Percentiles rank a stretch among this genome's conserved stretches.
phyloP scores from a whole-genome alignment of 2,888 invertebrate genomes.

The Pachydiplax longipennis region DNA sequence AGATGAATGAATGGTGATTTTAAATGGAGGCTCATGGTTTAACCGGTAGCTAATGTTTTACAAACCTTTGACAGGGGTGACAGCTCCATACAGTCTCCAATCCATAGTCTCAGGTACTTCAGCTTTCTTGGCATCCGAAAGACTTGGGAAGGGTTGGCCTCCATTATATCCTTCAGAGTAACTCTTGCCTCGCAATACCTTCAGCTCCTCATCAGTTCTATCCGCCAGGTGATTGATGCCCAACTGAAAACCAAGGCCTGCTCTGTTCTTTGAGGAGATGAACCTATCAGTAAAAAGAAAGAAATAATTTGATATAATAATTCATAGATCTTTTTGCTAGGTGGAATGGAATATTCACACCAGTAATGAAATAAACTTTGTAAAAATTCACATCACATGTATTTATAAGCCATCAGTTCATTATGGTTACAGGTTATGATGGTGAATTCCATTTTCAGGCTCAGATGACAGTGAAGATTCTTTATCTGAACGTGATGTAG shows the following conservation, averaged over 20 bases:
- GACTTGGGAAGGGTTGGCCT: conserved; percentile 81
- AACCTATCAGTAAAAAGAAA: conserved; percentile 61
- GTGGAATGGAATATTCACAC: background rate
- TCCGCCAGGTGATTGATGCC: conserved; percentile 90
- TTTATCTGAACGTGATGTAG: no score
- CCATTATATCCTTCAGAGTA: conserved; percentile 73
- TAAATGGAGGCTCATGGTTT: no score
- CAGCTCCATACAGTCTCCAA: conserved; percentile 92
- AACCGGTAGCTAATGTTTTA: background rate
- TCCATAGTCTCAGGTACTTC: conserved; percentile 77
- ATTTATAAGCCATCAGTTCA: no score
- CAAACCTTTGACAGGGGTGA: conserved; percentile 89
- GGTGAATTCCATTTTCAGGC: no score
- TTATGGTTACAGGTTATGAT: no score
- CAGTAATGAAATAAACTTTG: background rate
- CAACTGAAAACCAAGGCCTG: conserved; percentile 74
- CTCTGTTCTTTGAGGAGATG: conserved; percentile 83
- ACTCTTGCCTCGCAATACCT: conserved; percentile 74
- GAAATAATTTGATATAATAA: no score
- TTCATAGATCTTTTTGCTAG: background rate
- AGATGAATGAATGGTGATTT: no score
- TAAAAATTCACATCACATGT: no score
- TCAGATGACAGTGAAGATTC: no score
- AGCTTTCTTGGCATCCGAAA: conserved; percentile 60
- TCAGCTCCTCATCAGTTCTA: conserved; percentile 77